Evolutionary conservation across 1,140 invertebrate species (phyloP), one percentile per base, ranked within the genome.

Genomic region (Branchinecta lindahli): DNA sequence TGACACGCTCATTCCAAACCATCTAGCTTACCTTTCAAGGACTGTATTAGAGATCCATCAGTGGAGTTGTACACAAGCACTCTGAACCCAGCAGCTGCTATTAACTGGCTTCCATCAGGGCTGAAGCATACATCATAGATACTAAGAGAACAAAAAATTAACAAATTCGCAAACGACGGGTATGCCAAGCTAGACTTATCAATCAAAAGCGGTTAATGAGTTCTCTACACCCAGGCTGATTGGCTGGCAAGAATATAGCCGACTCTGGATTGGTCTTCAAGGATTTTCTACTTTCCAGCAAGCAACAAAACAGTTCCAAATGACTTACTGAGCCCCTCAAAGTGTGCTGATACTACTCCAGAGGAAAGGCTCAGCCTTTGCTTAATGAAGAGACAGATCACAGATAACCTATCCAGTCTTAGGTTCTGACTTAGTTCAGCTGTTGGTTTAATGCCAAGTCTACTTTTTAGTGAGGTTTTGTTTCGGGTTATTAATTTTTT

Each of bases 101-200:
- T 86, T 70, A 99, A 81, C 79, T 96, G 92, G 66, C 85, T 87
- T 8, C 95, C 96, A 84, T 96, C 93, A 44, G 96, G 94, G 79
- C 90, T 94, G 77, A 96, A 97, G 79, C 93, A 96, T 72, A 96
- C 78, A 77, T 92, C 88, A 78, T 96, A 96, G 66, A 98, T 91
- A 80, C 94, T 96, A 78, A 72, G 86, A 86, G 71, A 73, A 73
- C 52, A 52, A 15, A 18, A 45, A 33, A 33, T 18, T 44, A 20
- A 33, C 66, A 65, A 7, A 46, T 71, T 71, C 71, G 52, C 66
- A 21, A 45, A 21, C 8, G 66, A 33, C 44, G 18, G 70, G 21
- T 8, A 33, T 66, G 15, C 69, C 20, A 68, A 47, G 9, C 68
- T 61, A 61, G 18, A 3, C 4, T 61, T 15, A 61, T 12, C 2